A percentile compares a stretch with the other conserved stretches of the same genome.
These are phyloP conservation scores for Grantiella picta DNA, from an alignment of 2,113 vertebrate genomes.

Conservation along the genomic window DNA sequence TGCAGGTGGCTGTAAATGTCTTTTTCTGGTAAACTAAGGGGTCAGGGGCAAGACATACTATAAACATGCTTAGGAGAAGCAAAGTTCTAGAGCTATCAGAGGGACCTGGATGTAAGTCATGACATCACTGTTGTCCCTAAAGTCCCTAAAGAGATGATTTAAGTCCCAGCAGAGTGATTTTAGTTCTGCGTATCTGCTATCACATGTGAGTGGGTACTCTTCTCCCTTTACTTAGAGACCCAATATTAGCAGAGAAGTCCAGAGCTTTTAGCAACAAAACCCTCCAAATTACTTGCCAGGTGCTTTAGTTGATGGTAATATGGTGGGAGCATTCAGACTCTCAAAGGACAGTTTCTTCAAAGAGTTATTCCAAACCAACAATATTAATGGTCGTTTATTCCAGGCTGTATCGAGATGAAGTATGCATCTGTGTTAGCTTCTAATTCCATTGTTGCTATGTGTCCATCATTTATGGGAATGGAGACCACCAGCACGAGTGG, in stretches of 20 bases:
- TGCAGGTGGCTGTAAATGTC: background rate
- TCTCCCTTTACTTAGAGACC: background rate
- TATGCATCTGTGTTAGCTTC: background rate
- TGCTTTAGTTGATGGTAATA: background rate
- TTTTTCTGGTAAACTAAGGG: background rate
- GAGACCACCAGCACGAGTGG: background rate
- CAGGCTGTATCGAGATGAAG: background rate
- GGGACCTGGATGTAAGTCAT: background rate
- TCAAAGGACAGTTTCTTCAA: background rate
- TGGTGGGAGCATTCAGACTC: background rate
- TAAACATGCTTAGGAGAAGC: background rate
- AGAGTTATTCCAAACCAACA: background rate
- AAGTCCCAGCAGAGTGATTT: background rate
- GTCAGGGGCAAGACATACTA: background rate
- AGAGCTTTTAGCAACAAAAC: background rate
- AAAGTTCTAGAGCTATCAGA: background rate
- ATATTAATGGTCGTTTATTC: background rate
- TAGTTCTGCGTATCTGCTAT: background rate
- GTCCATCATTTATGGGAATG: background rate
- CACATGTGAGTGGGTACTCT: no score
- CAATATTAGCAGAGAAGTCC: background rate
- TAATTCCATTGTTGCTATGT: background rate
- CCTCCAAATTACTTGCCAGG: background rate
- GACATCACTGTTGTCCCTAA: background rate
- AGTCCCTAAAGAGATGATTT: background rate